Conservation (phyloP, 2,797 vertebrate species). For the Sebastes cheni region DNA sequence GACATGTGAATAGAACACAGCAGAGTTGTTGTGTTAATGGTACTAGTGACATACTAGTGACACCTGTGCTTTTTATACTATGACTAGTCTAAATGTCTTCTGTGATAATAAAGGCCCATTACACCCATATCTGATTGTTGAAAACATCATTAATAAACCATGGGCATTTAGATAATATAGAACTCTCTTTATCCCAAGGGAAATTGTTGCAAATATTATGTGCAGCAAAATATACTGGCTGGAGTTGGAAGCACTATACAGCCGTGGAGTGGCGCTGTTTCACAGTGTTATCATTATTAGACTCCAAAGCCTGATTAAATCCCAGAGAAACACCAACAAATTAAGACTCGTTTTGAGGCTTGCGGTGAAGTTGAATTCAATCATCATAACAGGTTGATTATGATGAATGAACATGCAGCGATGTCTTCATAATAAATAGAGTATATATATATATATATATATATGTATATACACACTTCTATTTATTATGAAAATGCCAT, state of each 20-base stretch:
- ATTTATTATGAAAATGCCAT: too few relatives aligned
- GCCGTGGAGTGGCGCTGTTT: slow-evolving; percentile 9
- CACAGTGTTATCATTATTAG: too few relatives aligned
- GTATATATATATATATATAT: too few relatives aligned
- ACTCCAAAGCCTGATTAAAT: neutral
- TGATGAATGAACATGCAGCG: neutral
- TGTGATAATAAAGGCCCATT: neutral
- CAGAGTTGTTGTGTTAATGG: neutral
- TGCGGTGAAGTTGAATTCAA: neutral
- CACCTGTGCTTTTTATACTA: neutral
- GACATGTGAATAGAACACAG: neutral
- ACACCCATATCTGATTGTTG: neutral
- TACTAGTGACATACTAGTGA: neutral
- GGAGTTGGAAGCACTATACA: neutral
- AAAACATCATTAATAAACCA: neutral
- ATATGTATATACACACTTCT: too few relatives aligned
- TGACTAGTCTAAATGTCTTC: neutral
- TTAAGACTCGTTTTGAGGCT: neutral
- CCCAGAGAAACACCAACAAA: neutral
- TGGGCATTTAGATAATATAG: neutral
- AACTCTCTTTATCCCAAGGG: neutral
- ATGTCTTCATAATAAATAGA: too few relatives aligned
- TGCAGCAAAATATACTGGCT: neutral
- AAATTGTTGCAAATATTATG: neutral
- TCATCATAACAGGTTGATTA: neutral